phyloP scores from a whole-genome alignment of 2,888 invertebrate genomes.

The Acrobasis suavella region DNA sequence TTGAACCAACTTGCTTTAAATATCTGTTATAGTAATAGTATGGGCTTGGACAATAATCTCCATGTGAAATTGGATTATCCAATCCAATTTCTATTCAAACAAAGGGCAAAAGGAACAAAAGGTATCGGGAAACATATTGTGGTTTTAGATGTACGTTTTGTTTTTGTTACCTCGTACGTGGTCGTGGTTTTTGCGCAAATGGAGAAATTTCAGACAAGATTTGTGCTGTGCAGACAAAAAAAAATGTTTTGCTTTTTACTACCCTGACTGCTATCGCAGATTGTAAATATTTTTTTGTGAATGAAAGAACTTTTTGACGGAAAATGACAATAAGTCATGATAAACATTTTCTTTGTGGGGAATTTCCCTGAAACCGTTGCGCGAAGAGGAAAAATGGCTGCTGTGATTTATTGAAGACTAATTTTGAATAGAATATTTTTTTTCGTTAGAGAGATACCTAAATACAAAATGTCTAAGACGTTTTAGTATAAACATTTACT shows the following conservation, averaged over 20 bases:
- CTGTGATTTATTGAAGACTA: conserved; percentile 12
- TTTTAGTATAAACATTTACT: no score
- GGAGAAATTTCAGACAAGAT: conserved; percentile 47
- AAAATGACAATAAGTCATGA: conserved; percentile 27
- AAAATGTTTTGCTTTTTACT: conserved; percentile 41
- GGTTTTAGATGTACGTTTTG: conserved; percentile 47
- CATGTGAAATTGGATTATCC: conserved; percentile 45
- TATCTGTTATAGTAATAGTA: conserved; percentile 26
- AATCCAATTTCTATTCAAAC: conserved; percentile 43
- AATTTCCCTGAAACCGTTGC: not conserved
- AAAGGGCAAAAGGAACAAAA: conserved; percentile 47
- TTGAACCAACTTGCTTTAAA: not conserved
- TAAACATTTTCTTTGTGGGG: conserved; percentile 23
- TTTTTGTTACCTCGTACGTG: conserved; percentile 47
- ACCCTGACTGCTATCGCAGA: conserved; percentile 32
- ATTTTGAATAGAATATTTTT: conserved; percentile 10
- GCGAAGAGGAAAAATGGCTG: conserved; percentile 10
- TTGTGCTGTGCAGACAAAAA: conserved; percentile 48
- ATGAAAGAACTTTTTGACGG: conserved; percentile 27
- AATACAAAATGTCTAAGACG: no score
- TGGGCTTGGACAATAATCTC: conserved; percentile 38
- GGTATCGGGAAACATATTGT: conserved; percentile 49
- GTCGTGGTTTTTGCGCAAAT: conserved; percentile 44
- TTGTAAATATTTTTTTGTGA: conserved; percentile 22
- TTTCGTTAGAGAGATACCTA: not conserved